phyloP scores from a whole-genome alignment of 2,113 vertebrate genomes.

The Symphodus melops region DNA sequence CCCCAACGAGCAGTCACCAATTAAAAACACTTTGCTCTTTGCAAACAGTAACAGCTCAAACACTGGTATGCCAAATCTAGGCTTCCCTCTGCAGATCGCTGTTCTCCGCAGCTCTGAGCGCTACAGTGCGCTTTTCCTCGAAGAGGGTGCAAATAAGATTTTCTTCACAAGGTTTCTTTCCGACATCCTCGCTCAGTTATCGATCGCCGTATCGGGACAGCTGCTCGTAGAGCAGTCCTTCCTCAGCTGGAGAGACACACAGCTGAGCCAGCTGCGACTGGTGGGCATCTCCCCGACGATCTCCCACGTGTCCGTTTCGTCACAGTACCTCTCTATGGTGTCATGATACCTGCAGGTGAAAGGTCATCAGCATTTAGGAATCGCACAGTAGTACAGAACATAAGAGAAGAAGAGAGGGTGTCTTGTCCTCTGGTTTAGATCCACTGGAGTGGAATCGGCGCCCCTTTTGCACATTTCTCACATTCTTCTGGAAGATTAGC shows the following conservation, averaged over 20 bases:
- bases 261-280: conserved; percentile 87
- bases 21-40: neutral
- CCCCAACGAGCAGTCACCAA: conserved; percentile 7
- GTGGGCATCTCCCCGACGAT: conserved; percentile 86
- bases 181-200: conserved; percentile 55
- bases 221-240: conserved; percentile 73
- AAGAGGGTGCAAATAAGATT: conserved; percentile 9
- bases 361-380: neutral
- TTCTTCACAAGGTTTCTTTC: neutral
- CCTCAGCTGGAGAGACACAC: conserved; percentile 82
- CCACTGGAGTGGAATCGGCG: too few species aligned
- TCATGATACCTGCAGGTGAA: conserved; percentile 82
- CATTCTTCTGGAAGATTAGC: too few species aligned
- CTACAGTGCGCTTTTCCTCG: neutral
- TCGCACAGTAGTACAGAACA: neutral
- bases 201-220: conserved; percentile 47
- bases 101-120: conserved; percentile 37
- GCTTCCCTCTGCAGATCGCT: conserved; percentile 7
- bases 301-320: conserved; percentile 83
- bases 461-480: too few species aligned
- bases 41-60: conserved; percentile 25
- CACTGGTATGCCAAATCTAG: conserved; percentile 10
- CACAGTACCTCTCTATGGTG: conserved; percentile 85
- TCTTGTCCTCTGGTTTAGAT: too few species aligned
- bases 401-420: too few species aligned